These are phyloP conservation scores for Prosapia bicincta DNA, from an alignment of 2,888 invertebrate species.

Conservation along the genomic window DNA sequence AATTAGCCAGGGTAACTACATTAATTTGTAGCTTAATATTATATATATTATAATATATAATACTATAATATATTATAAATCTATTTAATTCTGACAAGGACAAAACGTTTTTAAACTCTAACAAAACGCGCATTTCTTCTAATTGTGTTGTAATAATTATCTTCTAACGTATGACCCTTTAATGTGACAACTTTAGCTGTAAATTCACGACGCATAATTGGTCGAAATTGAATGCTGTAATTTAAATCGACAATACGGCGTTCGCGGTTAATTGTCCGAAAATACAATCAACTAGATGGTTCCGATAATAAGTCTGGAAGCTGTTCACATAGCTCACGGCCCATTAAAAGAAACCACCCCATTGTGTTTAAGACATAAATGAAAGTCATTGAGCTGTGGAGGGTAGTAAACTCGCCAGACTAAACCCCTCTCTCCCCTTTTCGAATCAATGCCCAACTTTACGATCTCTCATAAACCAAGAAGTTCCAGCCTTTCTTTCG, in stretches of 20 bases:
- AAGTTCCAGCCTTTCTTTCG: neutral
- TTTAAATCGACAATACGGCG: neutral
- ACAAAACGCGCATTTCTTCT: too few species aligned
- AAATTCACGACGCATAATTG: too few species aligned
- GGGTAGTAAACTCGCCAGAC: conserved; percentile 2
- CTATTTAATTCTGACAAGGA: too few species aligned
- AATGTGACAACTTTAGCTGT: too few species aligned
- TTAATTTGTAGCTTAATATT: too few species aligned
- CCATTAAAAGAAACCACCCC: conserved; percentile 2
- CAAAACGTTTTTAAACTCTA: too few species aligned
- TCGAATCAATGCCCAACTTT: neutral
- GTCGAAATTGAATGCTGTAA: neutral
- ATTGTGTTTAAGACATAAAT: conserved; percentile 2
- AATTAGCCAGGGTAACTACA: too few species aligned
- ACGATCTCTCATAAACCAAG: conserved; percentile 2
- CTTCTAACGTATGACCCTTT: too few species aligned
- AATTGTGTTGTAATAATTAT: too few species aligned
- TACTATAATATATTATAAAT: too few species aligned
- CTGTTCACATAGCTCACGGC: neutral
- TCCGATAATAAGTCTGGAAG: neutral
- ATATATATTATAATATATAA: too few species aligned
- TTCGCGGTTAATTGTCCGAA: neutral
- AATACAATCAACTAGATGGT: neutral
- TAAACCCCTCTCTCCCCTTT: neutral
- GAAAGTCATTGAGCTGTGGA: conserved; percentile 1